These are phyloP conservation scores for Hypomesus transpacificus DNA, from an alignment of 2,113 vertebrate genomes.

Conservation along the genomic window DNA sequence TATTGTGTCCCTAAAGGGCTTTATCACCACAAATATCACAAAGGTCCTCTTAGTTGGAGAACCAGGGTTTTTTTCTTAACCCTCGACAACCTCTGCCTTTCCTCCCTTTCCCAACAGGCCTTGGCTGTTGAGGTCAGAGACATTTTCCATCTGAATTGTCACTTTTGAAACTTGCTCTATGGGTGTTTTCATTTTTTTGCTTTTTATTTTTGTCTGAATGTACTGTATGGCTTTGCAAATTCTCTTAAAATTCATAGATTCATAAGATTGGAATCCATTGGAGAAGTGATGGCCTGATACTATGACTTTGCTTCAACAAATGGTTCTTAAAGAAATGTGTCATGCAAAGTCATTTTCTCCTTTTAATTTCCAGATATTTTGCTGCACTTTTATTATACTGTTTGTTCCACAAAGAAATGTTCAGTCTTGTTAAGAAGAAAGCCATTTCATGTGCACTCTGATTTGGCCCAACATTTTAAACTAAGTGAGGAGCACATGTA, in stretches of 20 bases:
- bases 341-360: constrained; percentile 55
- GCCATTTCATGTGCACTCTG: constrained; percentile 54
- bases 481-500: constrained; percentile 50
- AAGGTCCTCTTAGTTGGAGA: constrained; percentile 11
- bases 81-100: constrained; percentile 18
- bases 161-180: constrained; percentile 11
- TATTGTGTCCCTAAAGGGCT: constrained; percentile 42
- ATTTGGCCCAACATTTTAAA: constrained; percentile 45
- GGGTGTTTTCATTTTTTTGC: constrained; percentile 4
- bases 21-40: constrained; percentile 26
- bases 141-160: constrained; percentile 17
- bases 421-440: background rate
- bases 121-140: constrained; percentile 26
- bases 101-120: constrained; percentile 26
- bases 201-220: constrained; percentile 19
- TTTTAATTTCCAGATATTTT: constrained; percentile 56
- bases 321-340: constrained; percentile 47
- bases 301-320: constrained; percentile 23
- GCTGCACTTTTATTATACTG: constrained; percentile 61
- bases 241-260: too few species aligned
- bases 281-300: too few species aligned
- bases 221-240: background rate
- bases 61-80: constrained; percentile 5
- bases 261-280: too few species aligned
- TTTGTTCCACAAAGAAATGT: constrained; percentile 30